Conservation (phyloP, 2,888 invertebrate species). For the Melieria crassipennis region DNA sequence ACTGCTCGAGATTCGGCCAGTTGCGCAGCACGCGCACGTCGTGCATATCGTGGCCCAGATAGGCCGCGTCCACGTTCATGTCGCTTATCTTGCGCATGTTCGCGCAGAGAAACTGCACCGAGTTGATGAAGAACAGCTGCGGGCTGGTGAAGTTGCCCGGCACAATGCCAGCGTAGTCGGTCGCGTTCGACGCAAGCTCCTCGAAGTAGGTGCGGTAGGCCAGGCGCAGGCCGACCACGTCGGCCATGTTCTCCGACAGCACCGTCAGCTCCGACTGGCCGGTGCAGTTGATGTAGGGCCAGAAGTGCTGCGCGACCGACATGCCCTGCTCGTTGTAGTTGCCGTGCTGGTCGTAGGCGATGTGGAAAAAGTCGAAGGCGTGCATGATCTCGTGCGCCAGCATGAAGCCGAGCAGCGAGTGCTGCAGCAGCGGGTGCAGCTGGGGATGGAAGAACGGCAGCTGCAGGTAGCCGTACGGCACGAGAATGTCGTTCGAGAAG, state of each 20-base stretch:
- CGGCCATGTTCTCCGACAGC: conserved; percentile 54
- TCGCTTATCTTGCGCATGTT: conserved; percentile 47
- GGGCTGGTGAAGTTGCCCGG: conserved; percentile 37
- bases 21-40: conserved; percentile 53
- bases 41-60: conserved; percentile 53
- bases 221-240: conserved; percentile 52
- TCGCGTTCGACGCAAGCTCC: not conserved
- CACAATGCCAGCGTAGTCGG: not conserved
- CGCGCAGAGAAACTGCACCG: conserved; percentile 56
- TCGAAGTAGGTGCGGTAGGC: conserved; percentile 50
- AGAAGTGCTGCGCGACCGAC: conserved; percentile 48
- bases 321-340: conserved; percentile 51
- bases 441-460: conserved; percentile 49
- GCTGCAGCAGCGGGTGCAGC: conserved; percentile 46
- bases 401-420: conserved; percentile 54
- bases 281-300: conserved; percentile 47
- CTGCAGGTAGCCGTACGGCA: conserved; percentile 55
- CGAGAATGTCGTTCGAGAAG: conserved; percentile 52
- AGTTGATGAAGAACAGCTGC: conserved; percentile 54
- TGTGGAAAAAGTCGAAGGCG: conserved; percentile 55
- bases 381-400: conserved; percentile 56
- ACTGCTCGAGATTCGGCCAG: conserved; percentile 53
- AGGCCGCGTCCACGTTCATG: conserved; percentile 35
- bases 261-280: conserved; percentile 20
- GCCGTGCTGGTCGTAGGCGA: conserved; percentile 50